A percentile compares a stretch with the other conserved stretches of the same genome.
phyloP scores from a whole-genome alignment of 2,113 vertebrate genomes.

The Periophthalmodon schlosseri region DNA sequence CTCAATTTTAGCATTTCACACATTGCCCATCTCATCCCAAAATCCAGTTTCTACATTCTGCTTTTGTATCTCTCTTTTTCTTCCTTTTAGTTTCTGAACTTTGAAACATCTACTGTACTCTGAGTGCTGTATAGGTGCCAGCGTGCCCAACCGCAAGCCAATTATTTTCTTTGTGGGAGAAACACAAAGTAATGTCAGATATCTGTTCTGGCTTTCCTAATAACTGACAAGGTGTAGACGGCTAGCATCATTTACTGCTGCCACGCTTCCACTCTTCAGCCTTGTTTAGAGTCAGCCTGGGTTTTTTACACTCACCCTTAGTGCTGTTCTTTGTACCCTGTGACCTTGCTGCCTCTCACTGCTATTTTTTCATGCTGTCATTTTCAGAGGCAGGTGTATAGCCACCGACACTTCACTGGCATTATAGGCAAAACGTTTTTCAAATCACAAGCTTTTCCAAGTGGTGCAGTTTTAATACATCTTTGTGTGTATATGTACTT shows the following conservation, averaged over 20 bases:
- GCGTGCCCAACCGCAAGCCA: constrained; percentile 54
- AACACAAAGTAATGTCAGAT: constrained; percentile 72
- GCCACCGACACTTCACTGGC: constrained; percentile 12
- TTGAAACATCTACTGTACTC: constrained; percentile 53
- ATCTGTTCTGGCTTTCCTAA: constrained; percentile 68
- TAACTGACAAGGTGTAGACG: constrained; percentile 74
- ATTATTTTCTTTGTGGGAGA: constrained; percentile 68
- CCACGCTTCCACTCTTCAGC: constrained; percentile 58
- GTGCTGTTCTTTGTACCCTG: constrained; percentile 26
- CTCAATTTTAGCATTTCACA: neutral
- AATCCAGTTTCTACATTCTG: neutral
- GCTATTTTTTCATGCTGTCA: constrained; percentile 26
- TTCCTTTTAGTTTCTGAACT: constrained; percentile 37
- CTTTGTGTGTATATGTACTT: constrained; percentile 12
- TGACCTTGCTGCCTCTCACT: constrained; percentile 45
- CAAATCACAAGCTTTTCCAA: constrained; percentile 10
- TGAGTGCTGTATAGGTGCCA: constrained; percentile 45
- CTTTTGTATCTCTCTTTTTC: constrained; percentile 12
- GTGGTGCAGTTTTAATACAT: constrained; percentile 18
- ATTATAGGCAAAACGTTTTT: neutral
- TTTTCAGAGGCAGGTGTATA: constrained; percentile 9
- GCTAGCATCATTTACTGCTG: constrained; percentile 71
- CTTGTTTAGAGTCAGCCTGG: constrained; percentile 57
- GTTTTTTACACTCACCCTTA: constrained; percentile 45
- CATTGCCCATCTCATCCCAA: neutral